phyloP scores from a whole-genome alignment of 2,113 vertebrate genomes.

The Tiliqua scincoides region DNA sequence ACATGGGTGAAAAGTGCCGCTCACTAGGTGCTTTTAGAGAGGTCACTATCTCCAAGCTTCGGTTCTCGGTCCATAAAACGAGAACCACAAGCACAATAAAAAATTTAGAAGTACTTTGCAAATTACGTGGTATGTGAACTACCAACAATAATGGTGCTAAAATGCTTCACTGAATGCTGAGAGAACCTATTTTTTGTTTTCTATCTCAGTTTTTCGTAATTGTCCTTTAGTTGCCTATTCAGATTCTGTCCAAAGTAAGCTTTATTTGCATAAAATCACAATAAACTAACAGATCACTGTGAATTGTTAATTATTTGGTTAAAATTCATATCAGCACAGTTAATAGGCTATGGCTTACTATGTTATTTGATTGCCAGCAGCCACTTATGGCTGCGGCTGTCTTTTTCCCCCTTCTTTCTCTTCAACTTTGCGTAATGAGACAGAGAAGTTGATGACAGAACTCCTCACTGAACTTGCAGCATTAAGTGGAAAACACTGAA shows the following conservation, averaged over 20 bases:
- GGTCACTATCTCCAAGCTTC: not conserved
- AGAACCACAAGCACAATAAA: not conserved
- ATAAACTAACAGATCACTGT: not conserved
- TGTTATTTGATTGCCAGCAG: not conserved
- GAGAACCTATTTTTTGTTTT: not conserved
- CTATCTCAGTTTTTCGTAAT: not conserved
- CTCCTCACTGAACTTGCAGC: accelerated
- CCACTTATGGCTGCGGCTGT: not conserved
- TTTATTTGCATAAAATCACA: slow-evolving; percentile 17
- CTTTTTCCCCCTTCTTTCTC: slow-evolving; percentile 9
- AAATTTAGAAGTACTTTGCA: not conserved
- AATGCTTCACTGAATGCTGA: not conserved
- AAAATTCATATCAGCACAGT: not conserved
- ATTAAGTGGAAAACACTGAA: not conserved
- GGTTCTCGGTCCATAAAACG: not conserved
- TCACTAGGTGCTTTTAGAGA: not conserved
- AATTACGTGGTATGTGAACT: not conserved
- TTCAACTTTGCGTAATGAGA: not conserved
- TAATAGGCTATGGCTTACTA: not conserved
- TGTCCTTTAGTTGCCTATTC: not conserved
- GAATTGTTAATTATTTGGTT: not conserved
- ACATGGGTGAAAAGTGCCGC: not conserved
- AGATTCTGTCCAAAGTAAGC: not conserved
- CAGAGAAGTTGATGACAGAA: not conserved
- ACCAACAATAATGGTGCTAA: not conserved